Evolutionary conservation across 92 coral and sea anemone genomes (phyloP), one percentile per base, ranked within the genome.

Genomic region (Virgularia gustaviana): DNA sequence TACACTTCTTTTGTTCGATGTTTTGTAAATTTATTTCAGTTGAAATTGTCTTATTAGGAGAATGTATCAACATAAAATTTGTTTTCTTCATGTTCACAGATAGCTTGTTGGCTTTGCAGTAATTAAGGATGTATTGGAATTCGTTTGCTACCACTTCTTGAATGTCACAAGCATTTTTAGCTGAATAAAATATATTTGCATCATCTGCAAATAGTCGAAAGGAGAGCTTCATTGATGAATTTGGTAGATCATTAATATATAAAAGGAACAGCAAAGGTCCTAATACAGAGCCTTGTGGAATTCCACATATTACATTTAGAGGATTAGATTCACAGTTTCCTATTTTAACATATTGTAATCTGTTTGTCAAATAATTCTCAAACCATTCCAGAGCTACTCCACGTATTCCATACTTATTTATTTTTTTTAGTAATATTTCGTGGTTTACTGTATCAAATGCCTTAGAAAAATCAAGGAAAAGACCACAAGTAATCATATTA

Each of bases 361-460:
- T 73, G 56, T 70, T 71, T 35, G 43, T 36, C 27, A 76, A 27
- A 55, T 61, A 71, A 45, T 64, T 29, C n/a, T 58, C 55, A 71
- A 75, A 77, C 78, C 78, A 76, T 34, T 27, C 39, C 52, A 57
- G 78, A 19, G 73, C 73, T 33, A 59, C 28, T 45, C 74, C 78
- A 9, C 61, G 73, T 2, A 60, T 29, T 12, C 76, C 70, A 54
- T 73, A 73, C 23, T 53, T 73, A 36, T 66, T 6, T 24, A 81
- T 3, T 53, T 76, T 76, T 41, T 38, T 38, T 64, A 76, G 39
- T n/a, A 76, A 67, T 31, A 82, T 82, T 24, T 41, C n/a, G 45
- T 76, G 78, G 44, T 82, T 60, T 24, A 82, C 72, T 45, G 82
- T 76, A 62, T 82, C 86, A 30, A 68, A 84, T 65, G 80, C 81